Base-by-base conservation (phyloP, 2,888 invertebrate genomes). In the Agriopis aurantiaria region DNA sequence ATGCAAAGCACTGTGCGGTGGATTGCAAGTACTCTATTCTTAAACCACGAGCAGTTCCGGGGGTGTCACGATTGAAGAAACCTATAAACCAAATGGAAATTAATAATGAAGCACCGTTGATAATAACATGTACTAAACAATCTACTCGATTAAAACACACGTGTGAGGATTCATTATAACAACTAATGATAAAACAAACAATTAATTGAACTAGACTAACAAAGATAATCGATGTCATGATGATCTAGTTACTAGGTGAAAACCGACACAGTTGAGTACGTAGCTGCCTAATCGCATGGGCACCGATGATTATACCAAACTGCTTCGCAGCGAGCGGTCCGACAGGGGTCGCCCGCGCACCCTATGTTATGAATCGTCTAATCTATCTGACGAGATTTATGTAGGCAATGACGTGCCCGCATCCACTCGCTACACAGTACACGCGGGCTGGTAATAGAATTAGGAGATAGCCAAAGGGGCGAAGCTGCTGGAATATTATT, bases 311-410 rank as follows among this genome's bases (percentile, higher is more conserved):
- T 85, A 88, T 86, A 82, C 81, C 49, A 79, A 79, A 80, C 72
- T 78, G 75, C 69, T 78, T 80, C 82, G 77, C 81, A 80, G 85
- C 84, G 83, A 82, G 83, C 74, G 83, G 81, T 73, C 78, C 80
- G 75, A 75, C 69, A 73, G 82, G 81, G 81, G 76, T 73, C 73
- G 80, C 80, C 79, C 79, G 85, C 83, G 85, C 86, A 85, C 86
- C 87, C 87, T 85, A 89, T 87, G 88, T 88, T 87, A 85, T 82
- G 88, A 88, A 89, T 90, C 85, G 87, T 85, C 88, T 88, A 89
- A 90, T 90, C 89, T 88, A 90, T 89, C 89, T 86, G 84, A 78
- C 73, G 80, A 89, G 88, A 89, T 90, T 90, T 89, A 89, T 90
- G 81, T 85, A 84, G 80, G 80, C 82, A 86, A 80, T 83, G 87